Conservation (phyloP, 2,888 invertebrate genomes). For the Celastrina argiolus region DNA sequence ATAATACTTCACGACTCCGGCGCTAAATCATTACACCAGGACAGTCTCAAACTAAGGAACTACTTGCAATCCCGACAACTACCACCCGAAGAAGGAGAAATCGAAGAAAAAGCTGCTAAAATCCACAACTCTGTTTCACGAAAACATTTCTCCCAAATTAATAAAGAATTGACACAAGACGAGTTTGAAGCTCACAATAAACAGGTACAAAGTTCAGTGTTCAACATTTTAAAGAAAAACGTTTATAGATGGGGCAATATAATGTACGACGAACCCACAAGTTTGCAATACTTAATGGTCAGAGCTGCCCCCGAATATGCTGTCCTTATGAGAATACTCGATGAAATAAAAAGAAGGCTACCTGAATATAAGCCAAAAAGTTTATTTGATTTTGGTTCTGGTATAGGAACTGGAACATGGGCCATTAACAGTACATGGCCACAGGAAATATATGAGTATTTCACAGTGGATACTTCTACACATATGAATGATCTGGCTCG, state of each 20-base stretch:
- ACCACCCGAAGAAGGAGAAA: conserved; percentile 80
- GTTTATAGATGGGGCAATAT: conserved; percentile 87
- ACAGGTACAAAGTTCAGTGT: conserved; percentile 72
- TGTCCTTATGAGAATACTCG: conserved; percentile 82
- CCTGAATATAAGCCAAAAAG: conserved; percentile 84
- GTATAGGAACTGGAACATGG: conserved; percentile 92
- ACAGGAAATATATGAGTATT: conserved; percentile 85
- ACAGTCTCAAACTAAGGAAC: conserved; percentile 74
- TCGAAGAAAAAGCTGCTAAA: conserved; percentile 61
- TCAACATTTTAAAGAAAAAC: conserved; percentile 76
- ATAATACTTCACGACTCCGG: conserved; percentile 77
- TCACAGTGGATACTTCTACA: conserved; percentile 88
- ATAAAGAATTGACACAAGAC: conserved; percentile 45
- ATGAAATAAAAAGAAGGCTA: conserved; percentile 83
- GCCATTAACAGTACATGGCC: conserved; percentile 87
- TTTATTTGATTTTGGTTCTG: conserved; percentile 95
- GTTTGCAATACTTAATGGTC: conserved; percentile 83
- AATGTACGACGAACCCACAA: conserved; percentile 80
- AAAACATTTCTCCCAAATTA: conserved; percentile 45
- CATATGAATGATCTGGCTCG: conserved; percentile 91
- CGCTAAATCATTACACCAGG: conserved; percentile 71
- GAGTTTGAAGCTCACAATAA: conserved; percentile 62
- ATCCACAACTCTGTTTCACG: conserved; percentile 58
- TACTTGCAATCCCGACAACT: conserved; percentile 80
- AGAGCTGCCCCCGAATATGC: conserved; percentile 88